Evolutionary conservation across 1,140 invertebrate species (phyloP).

Genomic region (Caenorhabditis briggsae): DNA sequence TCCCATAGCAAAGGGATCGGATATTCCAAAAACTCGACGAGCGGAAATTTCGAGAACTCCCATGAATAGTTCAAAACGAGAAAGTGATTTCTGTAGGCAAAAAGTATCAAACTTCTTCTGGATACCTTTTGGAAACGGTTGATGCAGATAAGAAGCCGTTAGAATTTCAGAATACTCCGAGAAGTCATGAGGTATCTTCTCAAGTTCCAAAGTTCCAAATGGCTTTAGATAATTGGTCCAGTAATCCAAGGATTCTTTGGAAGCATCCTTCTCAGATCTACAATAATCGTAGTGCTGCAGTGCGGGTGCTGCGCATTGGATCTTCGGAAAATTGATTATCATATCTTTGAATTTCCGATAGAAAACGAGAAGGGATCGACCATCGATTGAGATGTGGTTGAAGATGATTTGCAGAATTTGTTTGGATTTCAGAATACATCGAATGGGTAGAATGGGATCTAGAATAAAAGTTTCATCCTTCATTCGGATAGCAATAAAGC

Average conservation of each 20-base stretch:
- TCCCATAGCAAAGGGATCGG: background rate
- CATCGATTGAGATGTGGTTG: constrained; percentile 40
- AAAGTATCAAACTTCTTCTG: constrained; percentile 7
- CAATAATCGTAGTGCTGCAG: constrained; percentile 20
- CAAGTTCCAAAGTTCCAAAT: background rate
- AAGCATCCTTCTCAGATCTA: background rate
- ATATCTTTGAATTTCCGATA: constrained; percentile 19
- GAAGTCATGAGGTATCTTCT: background rate
- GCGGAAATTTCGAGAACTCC: background rate
- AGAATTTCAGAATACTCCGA: background rate
- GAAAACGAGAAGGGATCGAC: background rate
- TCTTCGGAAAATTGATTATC: background rate
- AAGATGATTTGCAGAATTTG: background rate
- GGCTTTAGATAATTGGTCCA: constrained; percentile 1
- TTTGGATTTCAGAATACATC: background rate
- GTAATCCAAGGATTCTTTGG: background rate
- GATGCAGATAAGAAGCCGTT: background rate
- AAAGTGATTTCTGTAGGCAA: background rate
- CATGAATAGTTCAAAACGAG: constrained; percentile 21
- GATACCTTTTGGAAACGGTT: background rate
- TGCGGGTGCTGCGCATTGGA: background rate
- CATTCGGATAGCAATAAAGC: background rate
- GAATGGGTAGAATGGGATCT: background rate
- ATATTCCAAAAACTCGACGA: background rate
- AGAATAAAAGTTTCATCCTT: background rate